Percentiles rank a stretch among this genome's conserved stretches.
Evolutionary conservation across 2,797 vertebrate species (phyloP).

Genomic region (Cryptoprocta ferox): DNA sequence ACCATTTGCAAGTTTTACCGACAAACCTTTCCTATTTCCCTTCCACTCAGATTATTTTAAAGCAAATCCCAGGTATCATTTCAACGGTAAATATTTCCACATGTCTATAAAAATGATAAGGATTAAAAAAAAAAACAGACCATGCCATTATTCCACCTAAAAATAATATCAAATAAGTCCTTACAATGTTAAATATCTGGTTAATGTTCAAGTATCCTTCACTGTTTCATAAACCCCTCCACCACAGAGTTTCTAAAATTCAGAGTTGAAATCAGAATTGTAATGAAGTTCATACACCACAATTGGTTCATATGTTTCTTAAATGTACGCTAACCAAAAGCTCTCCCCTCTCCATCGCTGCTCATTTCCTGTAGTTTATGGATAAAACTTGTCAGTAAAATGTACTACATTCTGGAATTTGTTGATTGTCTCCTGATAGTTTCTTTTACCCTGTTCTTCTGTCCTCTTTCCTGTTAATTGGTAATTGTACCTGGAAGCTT

Average conservation of each 20-base stretch:
- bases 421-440: background rate
- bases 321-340: background rate
- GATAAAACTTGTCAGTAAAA: background rate
- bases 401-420: background rate
- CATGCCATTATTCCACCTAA: background rate
- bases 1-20: constrained; percentile 7
- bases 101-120: background rate
- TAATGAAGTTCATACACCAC: background rate
- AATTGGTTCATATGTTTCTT: background rate
- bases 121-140: background rate
- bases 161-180: background rate
- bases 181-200: background rate
- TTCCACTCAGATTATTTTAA: background rate
- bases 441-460: constrained; percentile 26
- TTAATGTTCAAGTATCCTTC: background rate
- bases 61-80: background rate
- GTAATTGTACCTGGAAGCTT: background rate
- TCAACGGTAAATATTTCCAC: constrained; percentile 5
- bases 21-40: background rate
- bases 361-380: background rate
- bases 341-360: background rate
- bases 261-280: background rate
- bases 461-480: background rate
- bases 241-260: background rate
- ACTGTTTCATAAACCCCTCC: background rate